Evolutionary conservation across 2,888 invertebrate genomes (phyloP), one percentile per base, ranked within the genome.

Genomic region (Emmelina monodactyla): DNA sequence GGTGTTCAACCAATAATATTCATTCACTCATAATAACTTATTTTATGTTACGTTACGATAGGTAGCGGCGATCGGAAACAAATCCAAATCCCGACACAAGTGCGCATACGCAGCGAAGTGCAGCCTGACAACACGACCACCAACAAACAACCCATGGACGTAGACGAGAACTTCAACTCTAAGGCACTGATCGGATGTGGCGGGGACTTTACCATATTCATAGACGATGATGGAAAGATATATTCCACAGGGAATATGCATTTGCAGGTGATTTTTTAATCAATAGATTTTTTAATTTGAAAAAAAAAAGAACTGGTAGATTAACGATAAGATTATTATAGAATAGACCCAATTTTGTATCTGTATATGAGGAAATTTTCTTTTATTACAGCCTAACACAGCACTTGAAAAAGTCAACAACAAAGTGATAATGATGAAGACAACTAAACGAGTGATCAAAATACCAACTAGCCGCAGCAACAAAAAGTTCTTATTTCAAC

Each of bases 211-310:
- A 91, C 89, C 1, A 73, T 92, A 39, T 89, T 87, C 16, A 75
- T 92, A 34, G 83, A 84, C 43, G 73, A 82, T 35, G 79, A 76
- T 34, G 89, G 89, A 14, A 83, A 84, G 46, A 70, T 92, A 16
- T 86, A 87, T 61, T 87, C 88, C 6, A 90, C 92, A 82, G 93
- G 92, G 14, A 89, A 87, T 46, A 85, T 88, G 32, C 72, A 70
- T 48, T 37, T 55, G 16, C 66, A 63, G 54, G 76, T 73, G 51
- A 43, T 29, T 25, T 25, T 33, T 31, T 35, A 14, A 28, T 22
- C 2, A 13, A 19, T 4, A 28, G 6, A 6, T 14, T 12, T 25
- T n/a, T n/a, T n/a, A n/a, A n/a, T n/a, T n/a, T n/a, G n/a, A n/a
- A n/a, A n/a, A n/a, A n/a, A n/a, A n/a, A n/a, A n/a, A n/a, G n/a